These are phyloP conservation scores for Isurus oxyrinchus DNA, from an alignment of 2,113 vertebrate genomes.

Conservation along the genomic window DNA sequence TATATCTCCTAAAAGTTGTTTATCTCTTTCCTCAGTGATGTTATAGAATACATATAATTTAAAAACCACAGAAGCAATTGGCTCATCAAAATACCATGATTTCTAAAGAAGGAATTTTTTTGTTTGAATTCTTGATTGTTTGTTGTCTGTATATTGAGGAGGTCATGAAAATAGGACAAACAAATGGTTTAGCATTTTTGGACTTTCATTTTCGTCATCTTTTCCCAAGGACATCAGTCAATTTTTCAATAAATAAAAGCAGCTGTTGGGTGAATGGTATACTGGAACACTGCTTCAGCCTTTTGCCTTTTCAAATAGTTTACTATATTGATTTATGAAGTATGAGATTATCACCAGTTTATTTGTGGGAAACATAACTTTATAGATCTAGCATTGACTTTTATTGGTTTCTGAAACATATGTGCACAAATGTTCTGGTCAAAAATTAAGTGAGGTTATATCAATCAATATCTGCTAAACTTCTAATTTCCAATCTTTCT, in stretches of 20 bases:
- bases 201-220: background rate
- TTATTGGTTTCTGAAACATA: background rate
- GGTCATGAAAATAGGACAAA: background rate
- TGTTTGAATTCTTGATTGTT: slow-evolving; percentile 2
- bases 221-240: background rate
- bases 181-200: background rate
- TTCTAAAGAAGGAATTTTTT: background rate
- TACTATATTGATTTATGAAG: background rate
- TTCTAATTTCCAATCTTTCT: background rate
- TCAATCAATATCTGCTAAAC: background rate
- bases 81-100: background rate
- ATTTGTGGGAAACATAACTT: background rate
- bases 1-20: background rate
- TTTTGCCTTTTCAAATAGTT: background rate
- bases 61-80: background rate
- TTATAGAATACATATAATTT: background rate
- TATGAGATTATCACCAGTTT: background rate
- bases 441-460: background rate
- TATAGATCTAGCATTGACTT: background rate
- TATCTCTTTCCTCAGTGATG: background rate
- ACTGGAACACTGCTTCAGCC: background rate
- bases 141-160: background rate
- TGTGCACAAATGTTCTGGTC: background rate
- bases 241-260: background rate
- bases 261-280: background rate